Conservation (phyloP, 2,888 invertebrate genomes). For the Elegia similella region DNA sequence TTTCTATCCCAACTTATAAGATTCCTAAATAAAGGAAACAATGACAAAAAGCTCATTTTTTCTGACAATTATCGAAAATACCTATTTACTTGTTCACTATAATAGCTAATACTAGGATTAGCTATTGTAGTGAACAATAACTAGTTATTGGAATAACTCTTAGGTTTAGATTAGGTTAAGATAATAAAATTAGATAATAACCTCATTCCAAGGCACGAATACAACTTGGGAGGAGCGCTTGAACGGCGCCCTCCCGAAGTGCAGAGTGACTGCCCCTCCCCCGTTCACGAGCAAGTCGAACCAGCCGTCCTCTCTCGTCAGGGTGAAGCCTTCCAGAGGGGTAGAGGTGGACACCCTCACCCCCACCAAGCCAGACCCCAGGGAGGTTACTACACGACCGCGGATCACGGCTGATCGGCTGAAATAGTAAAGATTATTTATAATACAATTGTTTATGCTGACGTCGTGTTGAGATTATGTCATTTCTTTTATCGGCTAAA, state of each 20-base stretch:
- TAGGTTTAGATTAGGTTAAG: not conserved
- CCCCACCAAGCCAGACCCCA: conserved; percentile 96
- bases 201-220: conserved; percentile 98
- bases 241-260: conserved; percentile 96
- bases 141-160: not conserved
- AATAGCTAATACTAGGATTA: too few relatives aligned
- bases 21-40: too few relatives aligned
- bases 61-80: too few relatives aligned
- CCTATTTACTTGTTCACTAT: too few relatives aligned
- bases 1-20: too few relatives aligned
- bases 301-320: conserved; percentile 95
- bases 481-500: not conserved
- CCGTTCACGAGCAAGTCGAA: conserved; percentile 99
- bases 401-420: conserved; percentile 98
- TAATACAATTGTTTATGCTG: not conserved
- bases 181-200: conserved; percentile 42
- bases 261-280: conserved; percentile 97
- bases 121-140: too few relatives aligned
- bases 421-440: conserved; percentile 34
- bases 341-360: conserved; percentile 97
- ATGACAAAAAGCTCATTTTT: too few relatives aligned
- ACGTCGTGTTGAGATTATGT: not conserved
- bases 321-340: conserved; percentile 97
- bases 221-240: conserved; percentile 93
- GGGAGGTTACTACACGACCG: conserved; percentile 94